Evolutionary conservation across 2,797 vertebrate genomes (phyloP).

Genomic region (Xenops minutus): DNA sequence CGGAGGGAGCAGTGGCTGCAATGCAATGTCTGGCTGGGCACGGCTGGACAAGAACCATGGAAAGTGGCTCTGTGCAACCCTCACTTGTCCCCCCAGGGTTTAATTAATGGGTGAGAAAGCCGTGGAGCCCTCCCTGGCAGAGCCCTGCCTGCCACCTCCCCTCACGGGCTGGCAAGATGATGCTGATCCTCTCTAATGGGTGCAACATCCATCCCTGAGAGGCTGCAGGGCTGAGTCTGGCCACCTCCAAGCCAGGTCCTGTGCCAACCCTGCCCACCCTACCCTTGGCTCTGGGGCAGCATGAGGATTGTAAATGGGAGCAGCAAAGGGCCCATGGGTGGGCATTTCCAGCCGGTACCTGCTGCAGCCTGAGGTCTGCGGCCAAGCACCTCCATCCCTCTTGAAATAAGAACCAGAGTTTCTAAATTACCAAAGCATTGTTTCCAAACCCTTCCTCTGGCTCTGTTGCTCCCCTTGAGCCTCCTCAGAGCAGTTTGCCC

Average conservation of each 20-base stretch:
- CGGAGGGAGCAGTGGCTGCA: background rate
- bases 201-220: rapidly evolving
- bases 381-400: background rate
- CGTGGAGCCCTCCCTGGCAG: background rate
- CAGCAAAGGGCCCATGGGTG: background rate
- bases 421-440: background rate
- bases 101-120: background rate
- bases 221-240: background rate
- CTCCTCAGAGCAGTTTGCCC: background rate
- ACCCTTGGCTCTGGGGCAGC: background rate
- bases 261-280: rapidly evolving
- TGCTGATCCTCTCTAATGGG: background rate
- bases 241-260: background rate
- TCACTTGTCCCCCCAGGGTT: background rate
- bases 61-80: background rate
- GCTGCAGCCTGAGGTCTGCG: no score
- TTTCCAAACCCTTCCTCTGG: background rate
- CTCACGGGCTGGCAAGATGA: background rate
- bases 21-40: background rate
- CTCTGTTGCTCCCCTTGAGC: background rate
- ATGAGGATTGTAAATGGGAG: rapidly evolving
- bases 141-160: background rate
- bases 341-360: background rate
- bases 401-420: background rate
- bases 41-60: background rate